These are phyloP conservation scores for Pachydiplax longipennis DNA, from an alignment of 2,888 invertebrate genomes.

Conservation along the genomic window DNA sequence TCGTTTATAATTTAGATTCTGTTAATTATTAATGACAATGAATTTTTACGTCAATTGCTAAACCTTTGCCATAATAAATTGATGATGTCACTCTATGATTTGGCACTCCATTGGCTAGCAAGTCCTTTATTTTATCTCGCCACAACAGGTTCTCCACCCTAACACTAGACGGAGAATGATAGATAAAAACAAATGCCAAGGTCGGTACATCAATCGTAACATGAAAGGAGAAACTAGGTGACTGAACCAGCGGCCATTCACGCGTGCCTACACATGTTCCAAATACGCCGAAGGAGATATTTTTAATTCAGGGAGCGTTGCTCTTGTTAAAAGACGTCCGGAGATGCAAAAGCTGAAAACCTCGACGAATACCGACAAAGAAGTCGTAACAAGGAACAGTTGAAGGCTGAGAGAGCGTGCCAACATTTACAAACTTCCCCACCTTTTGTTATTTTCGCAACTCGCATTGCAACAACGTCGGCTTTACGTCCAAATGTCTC, in stretches of 20 bases:
- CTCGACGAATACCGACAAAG: not conserved
- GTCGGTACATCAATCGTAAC: not conserved
- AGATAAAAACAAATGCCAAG: too few species aligned
- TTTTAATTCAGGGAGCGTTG: not conserved
- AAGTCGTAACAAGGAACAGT: not conserved
- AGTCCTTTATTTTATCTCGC: too few species aligned
- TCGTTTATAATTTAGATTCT: too few species aligned
- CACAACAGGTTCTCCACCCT: too few species aligned
- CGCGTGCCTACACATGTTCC: not conserved
- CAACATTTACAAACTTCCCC: not conserved
- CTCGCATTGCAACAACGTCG: not conserved
- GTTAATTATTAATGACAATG: too few species aligned
- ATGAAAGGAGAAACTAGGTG: not conserved
- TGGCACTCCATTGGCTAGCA: too few species aligned
- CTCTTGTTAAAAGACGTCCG: not conserved
- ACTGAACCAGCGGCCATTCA: not conserved
- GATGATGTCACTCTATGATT: too few species aligned
- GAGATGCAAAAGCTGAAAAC: not conserved
- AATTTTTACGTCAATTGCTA: too few species aligned
- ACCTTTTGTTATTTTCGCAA: not conserved
- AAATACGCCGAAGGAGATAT: not conserved
- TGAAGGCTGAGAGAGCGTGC: not conserved
- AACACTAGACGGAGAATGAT: too few species aligned
- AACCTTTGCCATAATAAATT: too few species aligned
- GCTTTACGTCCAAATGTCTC: too few species aligned